Evolutionary conservation across 2,113 vertebrate genomes (phyloP).

Genomic region (Ploceus nigricollis): DNA sequence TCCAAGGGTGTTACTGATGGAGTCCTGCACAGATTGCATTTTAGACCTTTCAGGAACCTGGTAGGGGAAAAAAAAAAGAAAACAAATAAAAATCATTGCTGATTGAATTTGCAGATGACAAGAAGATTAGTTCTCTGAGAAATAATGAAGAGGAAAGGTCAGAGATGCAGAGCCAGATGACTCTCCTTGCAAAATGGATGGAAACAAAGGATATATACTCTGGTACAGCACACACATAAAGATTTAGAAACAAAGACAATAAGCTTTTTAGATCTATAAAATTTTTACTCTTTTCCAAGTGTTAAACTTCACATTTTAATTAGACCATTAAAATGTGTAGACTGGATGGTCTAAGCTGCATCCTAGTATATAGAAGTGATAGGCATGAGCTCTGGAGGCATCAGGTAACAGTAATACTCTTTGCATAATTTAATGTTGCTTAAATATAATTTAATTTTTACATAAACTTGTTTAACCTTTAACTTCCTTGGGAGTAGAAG

Average conservation of each 20-base stretch:
- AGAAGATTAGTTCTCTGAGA: conserved; percentile 6
- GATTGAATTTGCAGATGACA: conserved; percentile 32
- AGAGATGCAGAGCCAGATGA: not conserved
- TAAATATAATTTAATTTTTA: not conserved
- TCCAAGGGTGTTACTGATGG: not conserved
- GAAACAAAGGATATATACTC: not conserved
- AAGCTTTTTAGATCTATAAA: not conserved
- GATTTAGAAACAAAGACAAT: not conserved
- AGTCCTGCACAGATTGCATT: not conserved
- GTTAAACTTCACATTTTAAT: not conserved
- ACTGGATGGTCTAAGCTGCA: not conserved
- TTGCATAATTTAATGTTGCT: not conserved
- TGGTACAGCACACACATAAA: not conserved
- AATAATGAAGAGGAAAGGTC: conserved; percentile 43
- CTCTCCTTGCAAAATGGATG: not conserved
- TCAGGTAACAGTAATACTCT: not conserved
- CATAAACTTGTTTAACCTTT: not conserved
- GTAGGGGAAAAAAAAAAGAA: not conserved
- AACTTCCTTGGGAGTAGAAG: not conserved
- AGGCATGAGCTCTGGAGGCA: not conserved
- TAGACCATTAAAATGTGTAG: not conserved
- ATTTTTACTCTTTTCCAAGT: not conserved
- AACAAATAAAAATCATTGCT: not conserved
- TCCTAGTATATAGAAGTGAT: not conserved
- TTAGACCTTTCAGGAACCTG: not conserved